A percentile compares a stretch with the other conserved stretches of the same genome.
Evolutionary conservation across 2,797 vertebrate genomes (phyloP).

Genomic region (Heteromormyrus szaboi): DNA sequence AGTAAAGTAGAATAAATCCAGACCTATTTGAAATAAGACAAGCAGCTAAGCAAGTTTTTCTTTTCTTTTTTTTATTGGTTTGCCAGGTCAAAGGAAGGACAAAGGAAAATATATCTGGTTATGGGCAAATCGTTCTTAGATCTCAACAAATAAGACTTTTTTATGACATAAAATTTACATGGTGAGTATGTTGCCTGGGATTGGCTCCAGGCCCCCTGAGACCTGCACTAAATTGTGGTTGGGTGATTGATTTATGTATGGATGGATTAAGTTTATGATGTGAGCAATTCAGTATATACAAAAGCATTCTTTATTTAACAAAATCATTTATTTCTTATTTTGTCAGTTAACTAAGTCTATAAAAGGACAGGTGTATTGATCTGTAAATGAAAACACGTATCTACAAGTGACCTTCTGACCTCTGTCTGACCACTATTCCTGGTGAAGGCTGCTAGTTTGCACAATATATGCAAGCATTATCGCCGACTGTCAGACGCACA

Average conservation of each 20-base stretch:
- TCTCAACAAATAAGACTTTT: neutral
- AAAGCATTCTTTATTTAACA: neutral
- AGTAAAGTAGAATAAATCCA: neutral
- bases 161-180: slow-evolving; percentile 4
- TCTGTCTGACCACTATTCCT: neutral
- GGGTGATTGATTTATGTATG: neutral
- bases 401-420: neutral
- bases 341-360: neutral
- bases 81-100: neutral
- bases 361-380: neutral
- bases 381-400: neutral
- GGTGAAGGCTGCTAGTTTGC: neutral
- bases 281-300: neutral
- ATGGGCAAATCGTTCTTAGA: neutral
- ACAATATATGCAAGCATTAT: neutral
- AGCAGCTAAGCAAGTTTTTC: neutral
- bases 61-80: neutral
- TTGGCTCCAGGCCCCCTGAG: neutral
- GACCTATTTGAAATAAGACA: neutral
- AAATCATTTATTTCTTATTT: neutral
- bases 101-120: neutral
- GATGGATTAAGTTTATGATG: neutral
- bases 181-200: neutral
- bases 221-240: neutral
- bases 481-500: neutral